Evolutionary conservation across 2,113 vertebrate species (phyloP).

Genomic region (Megaptera novaeangliae): DNA sequence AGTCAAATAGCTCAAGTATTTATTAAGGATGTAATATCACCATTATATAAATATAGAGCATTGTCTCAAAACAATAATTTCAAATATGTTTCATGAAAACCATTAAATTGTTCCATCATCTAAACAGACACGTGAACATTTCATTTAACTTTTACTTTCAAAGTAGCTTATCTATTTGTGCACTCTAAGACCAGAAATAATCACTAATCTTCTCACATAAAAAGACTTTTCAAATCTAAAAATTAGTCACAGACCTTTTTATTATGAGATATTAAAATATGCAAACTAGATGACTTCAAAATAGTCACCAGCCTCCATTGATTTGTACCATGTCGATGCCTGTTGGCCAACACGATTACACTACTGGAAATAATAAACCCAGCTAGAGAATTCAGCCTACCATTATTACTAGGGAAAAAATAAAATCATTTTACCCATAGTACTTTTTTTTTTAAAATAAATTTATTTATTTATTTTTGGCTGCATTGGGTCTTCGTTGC

Average conservation of each 20-base stretch:
- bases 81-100: neutral
- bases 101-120: neutral
- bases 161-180: neutral
- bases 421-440: neutral
- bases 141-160: conserved; percentile 19
- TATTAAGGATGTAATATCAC: neutral
- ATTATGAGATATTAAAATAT: conserved; percentile 23
- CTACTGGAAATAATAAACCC: neutral
- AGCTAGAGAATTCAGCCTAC: neutral
- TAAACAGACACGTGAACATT: neutral
- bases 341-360: neutral
- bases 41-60: neutral
- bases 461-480: too few species aligned
- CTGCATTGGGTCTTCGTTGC: too few species aligned
- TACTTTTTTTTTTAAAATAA: neutral
- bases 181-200: conserved; percentile 1
- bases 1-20: neutral
- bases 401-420: neutral
- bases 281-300: neutral
- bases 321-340: neutral
- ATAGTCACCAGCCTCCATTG: neutral
- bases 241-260: neutral
- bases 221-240: neutral
- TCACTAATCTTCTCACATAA: neutral
- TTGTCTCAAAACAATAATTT: conserved; percentile 9